Base-by-base conservation (phyloP, 2,888 invertebrate species). In the Hyppa rectilinea region DNA sequence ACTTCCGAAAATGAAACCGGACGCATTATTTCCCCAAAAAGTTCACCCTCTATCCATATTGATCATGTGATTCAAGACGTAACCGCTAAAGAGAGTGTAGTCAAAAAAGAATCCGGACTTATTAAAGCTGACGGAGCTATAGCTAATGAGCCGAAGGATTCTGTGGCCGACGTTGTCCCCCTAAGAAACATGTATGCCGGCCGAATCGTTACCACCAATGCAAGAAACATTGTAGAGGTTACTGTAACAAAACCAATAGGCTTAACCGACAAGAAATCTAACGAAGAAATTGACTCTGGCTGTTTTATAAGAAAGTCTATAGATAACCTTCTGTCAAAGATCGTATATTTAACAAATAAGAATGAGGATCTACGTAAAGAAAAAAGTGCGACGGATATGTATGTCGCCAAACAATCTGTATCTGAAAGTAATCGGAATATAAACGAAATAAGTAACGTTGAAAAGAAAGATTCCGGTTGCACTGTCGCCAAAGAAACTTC, bases 241-340 rank as follows among this genome's bases (percentile, higher is more conserved):
- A 20, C 43, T 52, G 1, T 29, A 10, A 52, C 34, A 45, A 76
- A 65, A 4, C 49, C 61, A 31, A 68, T 26, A 38, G 10, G 3
- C 6, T 20, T 26, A 23, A n/a, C 1, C 1, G n/a, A 60, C 9
- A 49, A 40, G 12, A 61, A 52, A 58, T 10, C 10, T 4, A 49
- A 43, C 9, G 52, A 70, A 38, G 47, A 60, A 36, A 38, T 47
- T 10, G 45, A 45, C 6, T 4, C 58, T 14, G 34, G 40, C 3
- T 62, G 56, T 38, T 72, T n/a, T 17, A 29, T 59, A n/a, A 59
- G 50, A 59, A 59, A 59, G 50, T n/a, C 59, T 59, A 29, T 71
- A 36, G 52, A 78, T 5, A 40, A 5, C 26, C n/a, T 56, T 52
- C 23, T 52, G 10, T 43, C 47, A 12, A 58, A 62, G 40, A 47